Evolutionary conservation across 2,888 invertebrate genomes (phyloP).

Genomic region (Sphinx pinastri): DNA sequence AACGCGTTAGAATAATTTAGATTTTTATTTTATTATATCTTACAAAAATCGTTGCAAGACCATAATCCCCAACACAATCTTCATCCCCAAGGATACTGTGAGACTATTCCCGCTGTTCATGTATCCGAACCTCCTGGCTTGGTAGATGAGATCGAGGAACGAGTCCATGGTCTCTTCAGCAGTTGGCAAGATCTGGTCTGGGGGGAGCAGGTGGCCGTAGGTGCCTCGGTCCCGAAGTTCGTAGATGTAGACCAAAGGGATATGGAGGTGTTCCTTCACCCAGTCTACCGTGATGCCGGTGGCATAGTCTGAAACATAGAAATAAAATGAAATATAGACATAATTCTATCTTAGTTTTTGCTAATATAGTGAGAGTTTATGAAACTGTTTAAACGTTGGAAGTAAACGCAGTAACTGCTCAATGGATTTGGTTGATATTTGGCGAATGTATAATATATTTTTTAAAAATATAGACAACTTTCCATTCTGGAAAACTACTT

Average conservation of each 20-base stretch:
- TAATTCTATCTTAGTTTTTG: too few relatives aligned
- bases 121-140: constrained; percentile 54
- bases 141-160: constrained; percentile 65
- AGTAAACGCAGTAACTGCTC: too few relatives aligned
- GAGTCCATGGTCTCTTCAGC: constrained; percentile 81
- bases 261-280: constrained; percentile 60
- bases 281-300: constrained; percentile 82
- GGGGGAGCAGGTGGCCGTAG: constrained; percentile 85
- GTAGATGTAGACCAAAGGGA: constrained; percentile 64
- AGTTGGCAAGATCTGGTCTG: constrained; percentile 82
- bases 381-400: too few relatives aligned
- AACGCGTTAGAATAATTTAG: too few relatives aligned
- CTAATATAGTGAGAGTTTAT: too few relatives aligned
- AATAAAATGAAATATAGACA: too few relatives aligned
- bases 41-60: neutral
- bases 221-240: constrained; percentile 83
- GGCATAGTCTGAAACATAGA: constrained; percentile 78
- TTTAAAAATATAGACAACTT: too few relatives aligned
- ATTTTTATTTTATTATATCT: neutral
- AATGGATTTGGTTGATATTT: too few relatives aligned
- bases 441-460: too few relatives aligned
- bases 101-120: constrained; percentile 73
- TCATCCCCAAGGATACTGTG: constrained; percentile 6
- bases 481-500: too few relatives aligned
- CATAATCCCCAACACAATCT: neutral